Evolutionary conservation across 2,888 invertebrate genomes (phyloP).

Genomic region (Oxystoma pomonae): DNA sequence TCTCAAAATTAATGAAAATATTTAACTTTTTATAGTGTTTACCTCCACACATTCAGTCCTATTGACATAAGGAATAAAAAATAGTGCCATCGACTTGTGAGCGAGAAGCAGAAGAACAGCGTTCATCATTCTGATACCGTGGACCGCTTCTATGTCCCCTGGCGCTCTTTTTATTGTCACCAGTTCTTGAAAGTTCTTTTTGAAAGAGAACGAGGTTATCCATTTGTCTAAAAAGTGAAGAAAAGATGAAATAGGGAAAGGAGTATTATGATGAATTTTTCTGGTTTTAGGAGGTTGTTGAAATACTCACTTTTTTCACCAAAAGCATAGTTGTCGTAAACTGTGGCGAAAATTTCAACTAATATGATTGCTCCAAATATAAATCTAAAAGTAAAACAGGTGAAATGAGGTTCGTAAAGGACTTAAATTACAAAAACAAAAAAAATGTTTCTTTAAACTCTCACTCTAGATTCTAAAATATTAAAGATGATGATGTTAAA

Average conservation of each 20-base stretch:
- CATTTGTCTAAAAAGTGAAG: slow-evolving; percentile 47
- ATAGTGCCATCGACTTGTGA: slow-evolving; percentile 69
- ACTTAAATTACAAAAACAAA: neutral
- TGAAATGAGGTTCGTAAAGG: neutral
- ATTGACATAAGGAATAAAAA: slow-evolving; percentile 63
- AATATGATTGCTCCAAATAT: slow-evolving; percentile 36
- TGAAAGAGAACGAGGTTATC: slow-evolving; percentile 59
- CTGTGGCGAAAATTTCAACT: slow-evolving; percentile 36
- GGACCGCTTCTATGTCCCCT: slow-evolving; percentile 60
- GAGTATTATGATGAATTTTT: neutral
- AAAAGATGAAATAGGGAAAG: too few relatives aligned
- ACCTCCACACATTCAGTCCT: slow-evolving; percentile 65
- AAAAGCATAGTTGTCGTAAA: slow-evolving; percentile 34
- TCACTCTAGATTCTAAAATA: too few relatives aligned
- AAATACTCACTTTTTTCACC: slow-evolving; percentile 36
- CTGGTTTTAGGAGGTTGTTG: neutral
- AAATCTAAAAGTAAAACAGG: slow-evolving; percentile 35
- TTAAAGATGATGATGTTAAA: too few relatives aligned
- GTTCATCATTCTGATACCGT: slow-evolving; percentile 63
- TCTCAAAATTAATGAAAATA: too few relatives aligned
- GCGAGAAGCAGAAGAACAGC: slow-evolving; percentile 60
- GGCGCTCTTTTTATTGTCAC: slow-evolving; percentile 52
- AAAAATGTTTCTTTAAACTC: too few relatives aligned
- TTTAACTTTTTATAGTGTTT: too few relatives aligned
- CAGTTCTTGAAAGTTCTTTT: slow-evolving; percentile 55